Evolutionary conservation across 2,888 invertebrate genomes (phyloP).

Genomic region (Ypsolopha scabrella): DNA sequence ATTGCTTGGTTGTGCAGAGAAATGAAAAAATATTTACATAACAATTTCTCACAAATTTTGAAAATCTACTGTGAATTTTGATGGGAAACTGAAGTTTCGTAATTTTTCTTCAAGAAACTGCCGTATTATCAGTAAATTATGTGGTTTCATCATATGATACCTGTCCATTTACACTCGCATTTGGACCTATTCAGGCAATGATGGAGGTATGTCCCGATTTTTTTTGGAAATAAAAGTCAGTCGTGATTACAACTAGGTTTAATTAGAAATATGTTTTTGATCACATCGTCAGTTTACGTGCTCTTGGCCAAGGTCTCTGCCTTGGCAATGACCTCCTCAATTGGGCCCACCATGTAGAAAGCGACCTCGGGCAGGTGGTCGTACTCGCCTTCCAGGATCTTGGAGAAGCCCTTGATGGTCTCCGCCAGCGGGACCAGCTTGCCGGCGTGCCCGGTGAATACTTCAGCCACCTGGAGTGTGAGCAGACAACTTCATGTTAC

Average conservation of each 20-base stretch:
- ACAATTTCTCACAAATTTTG: too few relatives aligned
- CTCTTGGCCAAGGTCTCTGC: constrained; percentile 80
- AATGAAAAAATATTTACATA: too few relatives aligned
- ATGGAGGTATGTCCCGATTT: too few relatives aligned
- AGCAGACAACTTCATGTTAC: too few relatives aligned
- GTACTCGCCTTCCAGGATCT: constrained; percentile 85
- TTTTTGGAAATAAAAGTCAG: neutral
- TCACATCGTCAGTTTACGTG: neutral
- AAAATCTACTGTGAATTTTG: too few relatives aligned
- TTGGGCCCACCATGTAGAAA: constrained; percentile 96
- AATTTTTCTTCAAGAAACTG: too few relatives aligned
- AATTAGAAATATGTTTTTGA: neutral
- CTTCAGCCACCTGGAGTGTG: constrained; percentile 80
- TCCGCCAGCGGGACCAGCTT: constrained; percentile 89
- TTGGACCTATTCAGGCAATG: too few relatives aligned
- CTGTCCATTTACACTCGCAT: too few relatives aligned
- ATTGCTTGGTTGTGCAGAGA: too few relatives aligned
- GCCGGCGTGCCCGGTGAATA: constrained; percentile 93
- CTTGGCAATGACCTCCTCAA: constrained; percentile 89
- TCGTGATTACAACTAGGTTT: neutral
- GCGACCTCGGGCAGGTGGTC: constrained; percentile 94
- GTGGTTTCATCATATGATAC: too few relatives aligned
- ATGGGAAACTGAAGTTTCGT: too few relatives aligned
- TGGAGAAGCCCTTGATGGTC: constrained; percentile 90
- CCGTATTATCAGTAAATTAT: too few relatives aligned